Conservation (phyloP, 2,113 vertebrate genomes). For the Daphoenositta chrysoptera region DNA sequence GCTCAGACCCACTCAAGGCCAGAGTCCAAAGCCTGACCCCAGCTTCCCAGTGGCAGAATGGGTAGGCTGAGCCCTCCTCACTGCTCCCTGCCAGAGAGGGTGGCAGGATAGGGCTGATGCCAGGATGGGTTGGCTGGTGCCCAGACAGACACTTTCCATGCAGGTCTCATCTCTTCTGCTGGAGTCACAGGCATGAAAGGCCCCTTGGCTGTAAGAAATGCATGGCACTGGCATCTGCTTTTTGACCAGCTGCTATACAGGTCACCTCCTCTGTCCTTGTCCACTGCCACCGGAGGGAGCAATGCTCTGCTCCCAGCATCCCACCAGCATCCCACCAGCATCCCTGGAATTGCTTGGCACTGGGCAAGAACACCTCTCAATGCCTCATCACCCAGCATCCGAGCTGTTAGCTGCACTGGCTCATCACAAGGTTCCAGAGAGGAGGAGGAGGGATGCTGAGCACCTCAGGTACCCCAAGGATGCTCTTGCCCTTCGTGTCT, state of each 20-base stretch:
- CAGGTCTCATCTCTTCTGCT: neutral
- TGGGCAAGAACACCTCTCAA: neutral
- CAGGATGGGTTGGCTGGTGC: neutral
- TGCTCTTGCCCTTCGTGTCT: neutral
- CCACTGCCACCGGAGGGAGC: neutral
- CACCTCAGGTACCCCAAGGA: neutral
- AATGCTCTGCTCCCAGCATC: neutral
- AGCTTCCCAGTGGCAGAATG: neutral
- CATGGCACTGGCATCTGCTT: neutral
- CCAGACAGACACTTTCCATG: neutral
- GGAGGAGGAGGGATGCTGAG: neutral
- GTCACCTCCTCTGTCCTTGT: neutral
- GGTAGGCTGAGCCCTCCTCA: neutral
- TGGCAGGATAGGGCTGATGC: neutral
- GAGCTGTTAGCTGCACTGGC: rapidly evolving
- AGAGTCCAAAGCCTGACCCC: slow-evolving; percentile 42
- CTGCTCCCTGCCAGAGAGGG: neutral
- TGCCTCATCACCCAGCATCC: neutral
- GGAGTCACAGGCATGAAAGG: rapidly evolving
- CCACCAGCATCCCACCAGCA: neutral
- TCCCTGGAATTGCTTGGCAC: neutral
- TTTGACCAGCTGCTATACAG: neutral
- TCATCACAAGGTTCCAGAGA: neutral
- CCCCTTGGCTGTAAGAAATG: neutral
- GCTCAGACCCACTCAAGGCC: slow-evolving; percentile 23